phyloP scores from a whole-genome alignment of 2,797 vertebrate species.

The Rachycentron canadum region DNA sequence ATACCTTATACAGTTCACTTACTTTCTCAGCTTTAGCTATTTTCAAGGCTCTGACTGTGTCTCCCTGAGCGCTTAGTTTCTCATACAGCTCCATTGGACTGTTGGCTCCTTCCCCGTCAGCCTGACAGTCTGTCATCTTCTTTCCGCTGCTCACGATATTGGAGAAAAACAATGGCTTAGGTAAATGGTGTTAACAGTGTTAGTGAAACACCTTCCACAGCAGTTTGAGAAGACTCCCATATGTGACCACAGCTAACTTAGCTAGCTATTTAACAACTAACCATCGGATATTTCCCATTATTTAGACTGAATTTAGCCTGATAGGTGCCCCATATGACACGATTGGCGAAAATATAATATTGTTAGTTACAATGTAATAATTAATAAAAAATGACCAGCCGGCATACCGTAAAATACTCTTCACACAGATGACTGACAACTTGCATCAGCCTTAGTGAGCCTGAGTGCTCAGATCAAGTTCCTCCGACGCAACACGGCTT shows the following conservation, averaged over 20 bases:
- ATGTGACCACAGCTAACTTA: slow-evolving; percentile 53
- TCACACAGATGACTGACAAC: slow-evolving; percentile 63
- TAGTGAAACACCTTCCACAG: neutral
- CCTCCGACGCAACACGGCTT: slow-evolving; percentile 52
- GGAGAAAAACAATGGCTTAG: neutral
- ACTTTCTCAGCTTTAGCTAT: slow-evolving; percentile 91
- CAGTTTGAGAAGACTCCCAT: slow-evolving; percentile 29
- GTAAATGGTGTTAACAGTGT: neutral
- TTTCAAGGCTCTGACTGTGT: slow-evolving; percentile 90
- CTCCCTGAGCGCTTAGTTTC: slow-evolving; percentile 88
- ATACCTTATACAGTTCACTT: no score
- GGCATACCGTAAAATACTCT: slow-evolving; percentile 50
- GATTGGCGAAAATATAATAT: neutral
- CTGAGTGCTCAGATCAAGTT: slow-evolving; percentile 49
- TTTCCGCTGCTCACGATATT: slow-evolving; percentile 30
- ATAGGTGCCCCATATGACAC: neutral
- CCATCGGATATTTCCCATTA: neutral
- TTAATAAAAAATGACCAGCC: neutral
- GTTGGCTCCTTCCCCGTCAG: slow-evolving; percentile 68
- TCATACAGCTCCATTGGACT: slow-evolving; percentile 88
- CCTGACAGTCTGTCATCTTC: slow-evolving; percentile 87
- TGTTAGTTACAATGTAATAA: neutral
- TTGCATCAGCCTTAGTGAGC: slow-evolving; percentile 51
- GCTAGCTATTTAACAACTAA: slow-evolving; percentile 19
- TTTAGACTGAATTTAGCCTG: neutral